Evolutionary conservation across 1,140 invertebrate species (phyloP).

Genomic region (Platorchestia sp.): DNA sequence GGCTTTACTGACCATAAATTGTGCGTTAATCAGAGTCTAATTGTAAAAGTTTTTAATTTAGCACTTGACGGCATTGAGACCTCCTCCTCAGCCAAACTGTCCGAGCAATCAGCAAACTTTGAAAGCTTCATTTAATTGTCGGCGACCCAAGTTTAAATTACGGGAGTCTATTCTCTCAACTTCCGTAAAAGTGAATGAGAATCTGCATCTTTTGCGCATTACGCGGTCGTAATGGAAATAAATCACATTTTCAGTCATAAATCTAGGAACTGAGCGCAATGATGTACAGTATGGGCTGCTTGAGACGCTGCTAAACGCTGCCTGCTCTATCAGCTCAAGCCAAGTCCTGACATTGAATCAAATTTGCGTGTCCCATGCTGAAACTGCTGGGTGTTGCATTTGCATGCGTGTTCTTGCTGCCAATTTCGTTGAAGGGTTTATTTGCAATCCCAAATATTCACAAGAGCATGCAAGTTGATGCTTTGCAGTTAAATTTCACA

Average conservation of each 20-base stretch:
- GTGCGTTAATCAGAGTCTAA: background rate
- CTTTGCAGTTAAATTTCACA: no score
- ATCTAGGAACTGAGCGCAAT: background rate
- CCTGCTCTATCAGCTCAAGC: no score
- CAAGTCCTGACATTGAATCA: no score
- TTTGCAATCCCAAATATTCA: no score
- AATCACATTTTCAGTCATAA: background rate
- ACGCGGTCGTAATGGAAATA: background rate
- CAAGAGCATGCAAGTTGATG: no score
- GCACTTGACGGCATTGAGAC: background rate
- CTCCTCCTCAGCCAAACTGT: background rate
- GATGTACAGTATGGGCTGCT: no score
- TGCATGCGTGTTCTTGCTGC: background rate
- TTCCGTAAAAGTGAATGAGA: background rate
- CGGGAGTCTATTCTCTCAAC: background rate
- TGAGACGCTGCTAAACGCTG: no score
- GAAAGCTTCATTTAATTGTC: constrained; percentile 9
- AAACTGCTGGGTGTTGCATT: no score
- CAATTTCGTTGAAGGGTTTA: background rate
- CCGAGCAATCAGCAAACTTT: background rate
- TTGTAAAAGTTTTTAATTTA: background rate
- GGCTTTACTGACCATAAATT: background rate
- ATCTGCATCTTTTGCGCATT: background rate
- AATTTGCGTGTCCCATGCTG: no score
- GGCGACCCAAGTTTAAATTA: background rate